Base-by-base conservation (phyloP, 1,140 invertebrate genomes). In the Hyposmocoma kahamanoa region DNA sequence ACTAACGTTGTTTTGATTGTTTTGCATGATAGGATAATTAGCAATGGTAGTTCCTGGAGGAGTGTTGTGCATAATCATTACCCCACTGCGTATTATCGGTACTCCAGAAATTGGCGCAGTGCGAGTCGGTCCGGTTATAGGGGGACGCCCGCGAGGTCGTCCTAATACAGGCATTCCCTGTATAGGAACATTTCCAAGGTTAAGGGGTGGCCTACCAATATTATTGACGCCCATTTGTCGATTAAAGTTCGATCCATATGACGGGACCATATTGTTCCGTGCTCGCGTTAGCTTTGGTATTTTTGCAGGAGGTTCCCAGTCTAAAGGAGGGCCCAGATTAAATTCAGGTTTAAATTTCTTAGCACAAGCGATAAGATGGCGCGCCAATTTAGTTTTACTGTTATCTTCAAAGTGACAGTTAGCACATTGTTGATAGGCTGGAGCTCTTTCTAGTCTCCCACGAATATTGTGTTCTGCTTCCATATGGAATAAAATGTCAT, bases 341-440 rank as follows among this genome's bases (percentile, higher is more conserved):
- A 92, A 89, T 55, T 97, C 95, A 0, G 94, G 92, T 74, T 95
- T 92, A 79, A 96, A 98, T 76, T 96, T 96, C 77, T 97, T 97
- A 42, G 91, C 89, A 86, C 97, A 98, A 6, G 95, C 94, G 22
- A 94, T 90, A 57, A 95, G 89, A 88, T 98, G 97, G 21, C 95
- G 88, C 0, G 93, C 95, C 38, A 98, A 83, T 86, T 97, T 97
- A 21, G 93, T 93, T 86, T 97, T 97, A 59, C 95, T 94, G 74
- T 96, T 97, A 65, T 97, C 95, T 77, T 98, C 97, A 79, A 97
- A 98, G 5, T 95, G 93, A 88, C 97, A 98, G 71, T 95, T 95
- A 1, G 95, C 93, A 80, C 97, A 98, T 66, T 97, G 95, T 84
- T 97, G 96, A 78, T 95, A 95, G 2, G 94, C 92, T 42, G 94